Percentiles rank a stretch among this genome's conserved stretches.
phyloP scores from a whole-genome alignment of 2,888 invertebrate genomes.

The Rhodophaea formosa region DNA sequence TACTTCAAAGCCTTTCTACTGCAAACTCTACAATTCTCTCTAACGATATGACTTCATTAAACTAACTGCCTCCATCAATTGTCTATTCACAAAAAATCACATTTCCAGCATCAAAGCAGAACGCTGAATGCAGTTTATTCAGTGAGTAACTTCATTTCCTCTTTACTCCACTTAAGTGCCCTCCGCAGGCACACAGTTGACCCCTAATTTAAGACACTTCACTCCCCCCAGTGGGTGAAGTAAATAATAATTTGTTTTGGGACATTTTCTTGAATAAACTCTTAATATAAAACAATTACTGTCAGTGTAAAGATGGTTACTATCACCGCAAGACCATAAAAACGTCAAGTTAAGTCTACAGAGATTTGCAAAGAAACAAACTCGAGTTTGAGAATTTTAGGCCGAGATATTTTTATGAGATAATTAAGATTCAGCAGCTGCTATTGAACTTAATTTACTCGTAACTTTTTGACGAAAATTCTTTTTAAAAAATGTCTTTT shows the following conservation, averaged over 20 bases:
- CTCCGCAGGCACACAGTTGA: slow-evolving; percentile 43
- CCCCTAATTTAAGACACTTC: slow-evolving; percentile 53
- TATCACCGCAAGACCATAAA: slow-evolving; percentile 12
- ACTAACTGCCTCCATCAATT: slow-evolving; percentile 1
- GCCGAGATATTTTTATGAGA: not conserved
- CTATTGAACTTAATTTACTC: not conserved
- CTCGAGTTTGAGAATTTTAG: not conserved
- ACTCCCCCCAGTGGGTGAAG: slow-evolving; percentile 40
- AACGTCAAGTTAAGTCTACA: slow-evolving; percentile 1
- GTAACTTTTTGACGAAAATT: not conserved
- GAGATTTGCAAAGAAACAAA: slow-evolving; percentile 10
- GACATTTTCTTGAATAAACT: slow-evolving; percentile 36
- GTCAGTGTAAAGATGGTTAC: slow-evolving; percentile 20
- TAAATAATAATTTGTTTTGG: slow-evolving; percentile 60
- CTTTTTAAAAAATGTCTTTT: not conserved
- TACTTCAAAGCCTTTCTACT: too few species aligned
- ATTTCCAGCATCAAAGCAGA: slow-evolving; percentile 37
- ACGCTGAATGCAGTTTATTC: slow-evolving; percentile 25
- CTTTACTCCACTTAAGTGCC: slow-evolving; percentile 26
- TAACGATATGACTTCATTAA: not conserved
- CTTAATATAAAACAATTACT: slow-evolving; percentile 32
- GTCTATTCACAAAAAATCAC: slow-evolving; percentile 30
- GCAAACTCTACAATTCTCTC: too few species aligned
- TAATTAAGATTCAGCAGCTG: slow-evolving; percentile 8
- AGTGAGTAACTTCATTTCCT: slow-evolving; percentile 24